Evolutionary conservation across 2,797 vertebrate genomes (phyloP), one percentile per base, ranked within the genome.

Genomic region (Thamnophis elegans): DNA sequence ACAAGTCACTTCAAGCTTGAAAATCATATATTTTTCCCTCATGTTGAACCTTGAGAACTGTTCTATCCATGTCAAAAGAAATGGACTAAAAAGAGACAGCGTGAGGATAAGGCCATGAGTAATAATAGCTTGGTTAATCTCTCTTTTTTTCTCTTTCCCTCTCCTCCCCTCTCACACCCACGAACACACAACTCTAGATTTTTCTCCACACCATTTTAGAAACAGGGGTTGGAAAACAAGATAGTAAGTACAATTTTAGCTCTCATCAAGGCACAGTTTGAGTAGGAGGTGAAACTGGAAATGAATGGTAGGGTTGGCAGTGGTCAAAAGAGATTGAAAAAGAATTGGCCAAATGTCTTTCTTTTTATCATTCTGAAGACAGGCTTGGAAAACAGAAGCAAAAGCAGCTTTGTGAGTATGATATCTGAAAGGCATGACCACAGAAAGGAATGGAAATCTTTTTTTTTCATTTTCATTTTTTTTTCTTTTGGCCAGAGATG

Each of bases 1-100:
- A 92, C 2, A 91, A 78, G 10, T 51, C 90, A 89, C 0, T 94
- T 91, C 10, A 86, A 73, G 11, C 51, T 2, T 60, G 18, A 92
- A 95, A 93, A 5, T 91, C 0, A 20, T 0, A 0, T 7, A 42
- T 89, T 93, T 54, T 90, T 0, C 28, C 54, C 93, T 92, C 89
- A 88, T 2, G 42, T 51, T 12, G 2, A 54, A 58, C 51, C 22
- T 0, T 1, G 59, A 92, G 5, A 85, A 92, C 59, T 90, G 58
- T 87, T 92, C 93, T 16, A 58, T 78, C 36, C 2, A 18, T 82
- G 1, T 6, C 16, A 54, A 89, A 73, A 68, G 58, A 87, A 87
- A 91, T 6, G 93, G 55, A 13, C 11, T 54, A 47, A 89, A 92
- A 94, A 25, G 0, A 18, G 1, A 68, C 26, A 32, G 89, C 93